Evolutionary conservation across 2,797 vertebrate species (phyloP).

Genomic region (Micropoecilia bifurca): DNA sequence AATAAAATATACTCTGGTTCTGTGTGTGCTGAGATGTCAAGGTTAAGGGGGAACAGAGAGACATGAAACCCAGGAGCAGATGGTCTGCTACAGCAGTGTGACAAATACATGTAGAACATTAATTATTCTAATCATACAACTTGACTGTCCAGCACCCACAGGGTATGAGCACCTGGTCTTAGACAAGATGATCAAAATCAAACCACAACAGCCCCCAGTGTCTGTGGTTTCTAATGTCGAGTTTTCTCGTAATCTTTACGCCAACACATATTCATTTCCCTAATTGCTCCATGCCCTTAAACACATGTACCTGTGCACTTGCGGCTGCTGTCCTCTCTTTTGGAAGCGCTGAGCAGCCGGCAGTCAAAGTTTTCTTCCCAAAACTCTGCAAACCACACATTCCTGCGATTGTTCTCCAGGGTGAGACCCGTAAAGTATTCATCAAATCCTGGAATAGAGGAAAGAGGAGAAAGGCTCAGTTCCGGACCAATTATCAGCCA

Average conservation of each 20-base stretch:
- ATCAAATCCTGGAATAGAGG: constrained; percentile 86
- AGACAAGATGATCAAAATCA: constrained; percentile 27
- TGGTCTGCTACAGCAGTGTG: constrained; percentile 56
- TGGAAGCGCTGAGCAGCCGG: constrained; percentile 90
- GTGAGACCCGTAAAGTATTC: constrained; percentile 91
- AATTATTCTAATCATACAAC: constrained; percentile 74
- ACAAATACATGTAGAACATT: constrained; percentile 55
- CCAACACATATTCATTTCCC: constrained; percentile 24
- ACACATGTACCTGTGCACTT: constrained; percentile 90
- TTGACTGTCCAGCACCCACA: constrained; percentile 50
- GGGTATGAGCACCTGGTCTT: constrained; percentile 67
- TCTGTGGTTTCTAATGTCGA: constrained; percentile 35
- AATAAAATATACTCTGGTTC: constrained; percentile 37
- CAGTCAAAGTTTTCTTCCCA: constrained; percentile 98
- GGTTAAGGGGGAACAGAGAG: constrained; percentile 39
- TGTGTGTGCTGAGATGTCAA: constrained; percentile 52
- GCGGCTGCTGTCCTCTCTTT: constrained; percentile 89
- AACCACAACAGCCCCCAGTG: constrained; percentile 17
- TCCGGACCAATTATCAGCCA: constrained; percentile 67
- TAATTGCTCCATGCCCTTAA: constrained; percentile 11
- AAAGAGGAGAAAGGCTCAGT: constrained; percentile 57
- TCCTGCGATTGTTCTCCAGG: constrained; percentile 93
- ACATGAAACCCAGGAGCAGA: constrained; percentile 56
- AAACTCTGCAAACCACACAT: constrained; percentile 95
- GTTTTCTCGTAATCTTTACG: constrained; percentile 24